A percentile compares a stretch with the other conserved stretches of the same genome.
phyloP scores from a whole-genome alignment of 2,888 invertebrate species.

The Notocelia uddmanniana region DNA sequence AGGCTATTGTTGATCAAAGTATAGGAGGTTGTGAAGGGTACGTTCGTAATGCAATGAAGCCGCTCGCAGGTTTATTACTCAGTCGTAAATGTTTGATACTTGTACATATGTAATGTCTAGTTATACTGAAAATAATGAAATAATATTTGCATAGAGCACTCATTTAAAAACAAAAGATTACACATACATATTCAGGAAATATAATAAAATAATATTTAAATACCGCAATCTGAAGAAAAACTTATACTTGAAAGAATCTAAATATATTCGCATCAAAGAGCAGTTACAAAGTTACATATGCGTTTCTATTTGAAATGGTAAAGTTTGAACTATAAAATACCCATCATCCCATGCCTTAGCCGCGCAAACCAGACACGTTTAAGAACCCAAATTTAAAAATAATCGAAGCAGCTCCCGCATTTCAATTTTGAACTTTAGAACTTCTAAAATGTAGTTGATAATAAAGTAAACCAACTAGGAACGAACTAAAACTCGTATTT shows the following conservation, averaged over 20 bases:
- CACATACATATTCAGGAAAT: not conserved
- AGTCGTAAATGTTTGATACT: slow-evolving; percentile 32
- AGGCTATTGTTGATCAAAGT: not conserved
- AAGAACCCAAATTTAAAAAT: slow-evolving; percentile 41
- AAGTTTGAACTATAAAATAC: slow-evolving; percentile 33
- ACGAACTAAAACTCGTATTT: slow-evolving; percentile 1
- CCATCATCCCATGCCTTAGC: slow-evolving; percentile 25
- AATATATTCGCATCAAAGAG: not conserved
- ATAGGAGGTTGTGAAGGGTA: not conserved
- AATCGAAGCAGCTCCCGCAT: slow-evolving; percentile 14
- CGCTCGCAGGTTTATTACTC: slow-evolving; percentile 32
- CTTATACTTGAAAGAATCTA: not conserved
- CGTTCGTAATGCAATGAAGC: slow-evolving; percentile 34
- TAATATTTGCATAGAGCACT: too few relatives aligned
- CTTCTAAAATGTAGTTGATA: slow-evolving; percentile 10
- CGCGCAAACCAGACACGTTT: slow-evolving; percentile 31
- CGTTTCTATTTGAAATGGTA: slow-evolving; percentile 8
- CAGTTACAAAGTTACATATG: not conserved
- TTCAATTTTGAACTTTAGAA: slow-evolving; percentile 15
- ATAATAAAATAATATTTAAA: too few relatives aligned
- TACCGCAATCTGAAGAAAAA: too few relatives aligned
- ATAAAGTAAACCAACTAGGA: slow-evolving; percentile 2
- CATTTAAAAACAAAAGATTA: too few relatives aligned
- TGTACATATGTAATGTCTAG: slow-evolving; percentile 7
- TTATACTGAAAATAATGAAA: not conserved